phyloP scores from a whole-genome alignment of 2,888 invertebrate species.

The Notodonta ziczac region DNA sequence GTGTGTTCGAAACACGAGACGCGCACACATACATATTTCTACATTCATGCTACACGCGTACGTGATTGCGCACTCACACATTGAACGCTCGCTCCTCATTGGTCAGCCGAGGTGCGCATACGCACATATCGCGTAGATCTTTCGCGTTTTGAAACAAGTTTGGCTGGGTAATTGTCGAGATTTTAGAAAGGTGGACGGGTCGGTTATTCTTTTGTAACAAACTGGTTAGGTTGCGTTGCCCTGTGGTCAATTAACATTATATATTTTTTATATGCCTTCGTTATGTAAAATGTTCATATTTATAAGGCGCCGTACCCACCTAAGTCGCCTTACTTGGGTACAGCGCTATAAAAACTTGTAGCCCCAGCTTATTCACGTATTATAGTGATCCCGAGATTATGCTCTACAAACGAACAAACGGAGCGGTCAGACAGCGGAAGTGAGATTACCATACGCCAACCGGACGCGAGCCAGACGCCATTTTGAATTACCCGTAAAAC shows the following conservation, averaged over 20 bases:
- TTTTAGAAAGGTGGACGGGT: conserved; percentile 78
- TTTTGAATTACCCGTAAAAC: conserved; percentile 43
- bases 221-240: conserved; percentile 47
- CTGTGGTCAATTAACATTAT: conserved; percentile 42
- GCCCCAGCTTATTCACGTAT: too few species aligned
- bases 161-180: conserved; percentile 72
- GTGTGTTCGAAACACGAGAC: conserved; percentile 27
- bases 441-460: conserved; percentile 64
- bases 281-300: too few species aligned
- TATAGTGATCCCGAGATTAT: conserved; percentile 21
- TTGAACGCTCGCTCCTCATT: conserved; percentile 40
- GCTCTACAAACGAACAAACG: conserved; percentile 34
- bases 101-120: conserved; percentile 54
- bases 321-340: too few species aligned
- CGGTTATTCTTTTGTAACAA: conserved; percentile 60
- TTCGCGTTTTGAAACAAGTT: conserved; percentile 73
- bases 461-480: conserved; percentile 74
- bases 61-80: conserved; percentile 47
- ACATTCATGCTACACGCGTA: conserved; percentile 32
- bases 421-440: conserved; percentile 57
- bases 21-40: conserved; percentile 32
- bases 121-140: conserved; percentile 54
- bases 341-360: too few species aligned
- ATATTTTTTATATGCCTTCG: conserved; percentile 28
- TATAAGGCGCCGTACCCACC: too few species aligned